Evolutionary conservation across 2,888 invertebrate species (phyloP).

Genomic region (Tiphia femorata): DNA sequence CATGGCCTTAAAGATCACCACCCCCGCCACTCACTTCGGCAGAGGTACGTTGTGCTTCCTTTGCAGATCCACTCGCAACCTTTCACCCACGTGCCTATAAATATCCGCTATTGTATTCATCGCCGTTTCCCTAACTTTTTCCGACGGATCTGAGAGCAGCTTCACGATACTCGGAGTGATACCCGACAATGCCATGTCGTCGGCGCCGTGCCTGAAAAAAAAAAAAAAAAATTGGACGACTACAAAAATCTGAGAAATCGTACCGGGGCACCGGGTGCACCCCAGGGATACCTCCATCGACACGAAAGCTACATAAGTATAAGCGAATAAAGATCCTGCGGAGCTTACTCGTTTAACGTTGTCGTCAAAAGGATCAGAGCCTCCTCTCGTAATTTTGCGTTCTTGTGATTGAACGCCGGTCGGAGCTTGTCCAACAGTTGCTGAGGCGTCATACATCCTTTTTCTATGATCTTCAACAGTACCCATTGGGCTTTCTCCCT

Average conservation of each 20-base stretch:
- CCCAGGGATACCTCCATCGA: too few relatives aligned
- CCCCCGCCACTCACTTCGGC: slow-evolving; percentile 75
- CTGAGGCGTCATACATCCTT: slow-evolving; percentile 78
- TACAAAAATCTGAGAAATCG: too few relatives aligned
- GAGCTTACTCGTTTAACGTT: slow-evolving; percentile 81
- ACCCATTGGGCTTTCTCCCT: slow-evolving; percentile 82
- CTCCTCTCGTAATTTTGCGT: slow-evolving; percentile 93
- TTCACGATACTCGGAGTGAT: slow-evolving; percentile 87
- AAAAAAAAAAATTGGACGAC: too few relatives aligned
- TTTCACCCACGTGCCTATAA: slow-evolving; percentile 93
- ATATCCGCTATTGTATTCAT: slow-evolving; percentile 88
- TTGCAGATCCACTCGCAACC: slow-evolving; percentile 84
- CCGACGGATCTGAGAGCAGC: slow-evolving; percentile 87
- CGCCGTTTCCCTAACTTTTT: slow-evolving; percentile 89
- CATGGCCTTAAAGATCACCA: too few relatives aligned
- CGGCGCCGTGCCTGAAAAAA: slow-evolving; percentile 82
- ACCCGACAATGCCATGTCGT: slow-evolving; percentile 83
- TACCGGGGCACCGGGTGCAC: too few relatives aligned
- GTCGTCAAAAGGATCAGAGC: slow-evolving; percentile 85
- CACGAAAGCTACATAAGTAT: too few relatives aligned
- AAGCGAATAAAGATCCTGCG: background rate
- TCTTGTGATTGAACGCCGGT: slow-evolving; percentile 86
- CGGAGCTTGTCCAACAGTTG: slow-evolving; percentile 80
- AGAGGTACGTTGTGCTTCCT: slow-evolving; percentile 84
- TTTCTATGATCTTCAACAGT: slow-evolving; percentile 80